Evolutionary conservation across 1,140 invertebrate genomes (phyloP).

Genomic region (Helicoverpa armigera): DNA sequence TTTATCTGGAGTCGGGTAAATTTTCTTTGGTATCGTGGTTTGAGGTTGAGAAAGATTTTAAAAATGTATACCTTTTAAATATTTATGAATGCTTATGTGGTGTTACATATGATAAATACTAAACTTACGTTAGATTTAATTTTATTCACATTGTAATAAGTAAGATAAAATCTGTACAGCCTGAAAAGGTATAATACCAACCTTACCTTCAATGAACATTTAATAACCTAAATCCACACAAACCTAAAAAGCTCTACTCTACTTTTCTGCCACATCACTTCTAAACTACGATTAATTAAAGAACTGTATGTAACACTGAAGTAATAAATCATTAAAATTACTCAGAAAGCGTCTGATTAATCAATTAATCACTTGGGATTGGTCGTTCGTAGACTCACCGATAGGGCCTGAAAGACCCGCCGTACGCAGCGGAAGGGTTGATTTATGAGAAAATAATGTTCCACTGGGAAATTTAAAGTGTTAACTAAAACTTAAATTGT

Average conservation of each 20-base stretch:
- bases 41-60: neutral
- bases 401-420: slow-evolving; percentile 66
- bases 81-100: too few species aligned
- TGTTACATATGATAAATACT: too few species aligned
- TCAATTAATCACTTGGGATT: slow-evolving; percentile 83
- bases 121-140: too few species aligned
- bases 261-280: slow-evolving; percentile 29
- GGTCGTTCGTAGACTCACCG: slow-evolving; percentile 73
- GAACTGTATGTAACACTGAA: slow-evolving; percentile 44
- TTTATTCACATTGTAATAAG: neutral
- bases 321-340: slow-evolving; percentile 83
- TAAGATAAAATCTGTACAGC: neutral
- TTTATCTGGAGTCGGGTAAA: slow-evolving; percentile 25
- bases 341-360: slow-evolving; percentile 78
- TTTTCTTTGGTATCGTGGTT: slow-evolving; percentile 17
- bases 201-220: neutral
- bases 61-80: neutral
- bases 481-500: slow-evolving; percentile 60
- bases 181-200: neutral
- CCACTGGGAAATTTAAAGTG: slow-evolving; percentile 72
- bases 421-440: slow-evolving; percentile 75
- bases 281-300: slow-evolving; percentile 45
- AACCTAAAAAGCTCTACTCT: slow-evolving; percentile 4
- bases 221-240: neutral
- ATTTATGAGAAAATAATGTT: slow-evolving; percentile 84